Evolutionary conservation across 2,888 invertebrate species (phyloP), one percentile per base, ranked within the genome.

Genomic region (Lypha dubia): DNA sequence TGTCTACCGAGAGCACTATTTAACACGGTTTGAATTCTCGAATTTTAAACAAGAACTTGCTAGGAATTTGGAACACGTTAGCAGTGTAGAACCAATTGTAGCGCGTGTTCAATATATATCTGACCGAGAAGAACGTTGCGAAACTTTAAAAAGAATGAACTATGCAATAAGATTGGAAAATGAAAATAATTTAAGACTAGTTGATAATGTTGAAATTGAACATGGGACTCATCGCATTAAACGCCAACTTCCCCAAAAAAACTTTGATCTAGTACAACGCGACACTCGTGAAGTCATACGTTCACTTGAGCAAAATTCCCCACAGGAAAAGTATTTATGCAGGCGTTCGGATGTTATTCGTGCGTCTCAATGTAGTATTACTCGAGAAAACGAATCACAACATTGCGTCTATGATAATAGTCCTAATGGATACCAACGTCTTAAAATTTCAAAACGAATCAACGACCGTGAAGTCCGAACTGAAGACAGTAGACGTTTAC

Each of bases 111-210:
- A 13, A 51, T 38, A 56, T 24, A 28, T 41, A 28, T 28, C 41
- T n/a, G 63, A 65, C 22, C 79, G 65, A 1, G 46, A 20, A 32
- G 13, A 32, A 35, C 46, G 62, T 28, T 5, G 4, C n/a, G n/a
- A 44, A 41, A 51, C 17, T 51, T 17, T 38, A 38, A 38, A 2
- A 46, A 46, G 17, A 17, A 17, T 0, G 2, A 8, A 46, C 17
- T 17, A 46, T 1, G 11, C 5, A 51, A 0, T n/a, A 20, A 51
- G 3, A 22, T 22, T 11, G 11, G 49, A 22, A 51, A 11, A 20
- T 11, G 38, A 77, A 22, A 5, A 15, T 3, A 4, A 7, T 41
- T 62, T 41, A 38, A 38, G 63, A 28, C 71, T n/a, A 65, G 13
- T 53, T 53, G n/a, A 28, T 7, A 15, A 56, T 28, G 3, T 3